Percentiles rank a stretch among this genome's conserved stretches.
These are phyloP conservation scores for Euplexia lucipara DNA, from an alignment of 2,888 invertebrate species.

Conservation along the genomic window DNA sequence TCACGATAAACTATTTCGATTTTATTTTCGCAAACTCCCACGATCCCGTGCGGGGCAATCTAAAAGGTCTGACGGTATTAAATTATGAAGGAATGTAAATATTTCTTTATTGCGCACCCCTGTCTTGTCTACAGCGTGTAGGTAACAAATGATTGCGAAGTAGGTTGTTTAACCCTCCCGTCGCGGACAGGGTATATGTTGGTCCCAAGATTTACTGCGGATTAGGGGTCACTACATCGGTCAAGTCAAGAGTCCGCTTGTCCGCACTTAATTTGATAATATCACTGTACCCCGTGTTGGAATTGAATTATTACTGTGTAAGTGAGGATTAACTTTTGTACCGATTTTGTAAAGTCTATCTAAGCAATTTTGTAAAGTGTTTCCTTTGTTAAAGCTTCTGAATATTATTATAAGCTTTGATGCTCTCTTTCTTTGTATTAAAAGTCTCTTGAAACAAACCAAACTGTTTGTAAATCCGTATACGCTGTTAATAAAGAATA, in stretches of 20 bases:
- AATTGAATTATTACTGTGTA: conserved; percentile 74
- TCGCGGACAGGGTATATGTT: conserved; percentile 72
- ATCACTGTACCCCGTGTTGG: conserved; percentile 72
- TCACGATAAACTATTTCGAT: conserved; percentile 39
- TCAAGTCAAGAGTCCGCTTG: conserved; percentile 86
- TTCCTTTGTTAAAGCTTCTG: neutral
- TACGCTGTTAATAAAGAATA: too few relatives aligned
- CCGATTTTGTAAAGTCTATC: neutral
- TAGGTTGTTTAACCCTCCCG: conserved; percentile 87
- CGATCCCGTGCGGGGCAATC: conserved; percentile 42
- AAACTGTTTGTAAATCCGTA: neutral
- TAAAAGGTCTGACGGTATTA: conserved; percentile 53
- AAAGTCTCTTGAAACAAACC: neutral
- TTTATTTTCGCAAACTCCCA: conserved; percentile 45
- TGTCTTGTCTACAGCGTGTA: conserved; percentile 80
- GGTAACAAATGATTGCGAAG: conserved; percentile 88
- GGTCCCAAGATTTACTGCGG: conserved; percentile 89
- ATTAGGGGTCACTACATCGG: conserved; percentile 89
- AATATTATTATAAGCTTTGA: neutral
- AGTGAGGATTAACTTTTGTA: conserved; percentile 13
- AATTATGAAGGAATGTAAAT: conserved; percentile 69
- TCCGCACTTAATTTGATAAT: conserved; percentile 84
- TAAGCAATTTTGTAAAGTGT: neutral
- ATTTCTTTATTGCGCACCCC: conserved; percentile 72
- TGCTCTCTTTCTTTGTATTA: neutral